Evolutionary conservation across 1,140 invertebrate genomes (phyloP).

Genomic region (Neotoxoptera formosana): DNA sequence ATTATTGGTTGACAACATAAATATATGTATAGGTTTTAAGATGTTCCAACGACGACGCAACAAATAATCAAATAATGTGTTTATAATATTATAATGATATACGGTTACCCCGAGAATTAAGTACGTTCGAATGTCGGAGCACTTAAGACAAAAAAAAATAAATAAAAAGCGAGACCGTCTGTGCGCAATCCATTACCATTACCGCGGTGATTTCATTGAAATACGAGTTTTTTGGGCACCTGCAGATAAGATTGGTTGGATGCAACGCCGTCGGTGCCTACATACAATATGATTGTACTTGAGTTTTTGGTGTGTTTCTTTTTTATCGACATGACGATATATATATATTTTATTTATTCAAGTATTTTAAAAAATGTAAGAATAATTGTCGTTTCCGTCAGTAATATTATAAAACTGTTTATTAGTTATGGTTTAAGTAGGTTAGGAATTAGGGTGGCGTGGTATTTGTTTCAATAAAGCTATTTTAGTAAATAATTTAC

Average conservation of each 20-base stretch:
- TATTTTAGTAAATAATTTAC: neutral
- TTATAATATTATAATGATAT: neutral
- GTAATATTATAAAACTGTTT: neutral
- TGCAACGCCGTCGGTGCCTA: too few relatives aligned
- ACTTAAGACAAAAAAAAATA: constrained; percentile 8
- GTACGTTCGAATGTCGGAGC: neutral
- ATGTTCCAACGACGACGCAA: neutral
- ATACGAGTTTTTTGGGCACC: neutral
- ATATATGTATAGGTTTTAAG: neutral
- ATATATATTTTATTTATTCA: neutral
- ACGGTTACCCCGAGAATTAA: neutral
- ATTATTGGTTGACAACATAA: neutral
- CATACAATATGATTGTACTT: too few relatives aligned
- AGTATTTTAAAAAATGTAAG: neutral
- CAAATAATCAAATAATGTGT: neutral
- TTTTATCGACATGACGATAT: neutral
- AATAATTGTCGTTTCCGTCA: neutral
- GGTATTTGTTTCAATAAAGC: neutral
- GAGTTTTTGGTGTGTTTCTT: neutral
- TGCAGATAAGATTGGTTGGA: neutral
- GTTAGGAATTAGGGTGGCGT: neutral
- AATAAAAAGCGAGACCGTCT: neutral
- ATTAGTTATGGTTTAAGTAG: neutral
- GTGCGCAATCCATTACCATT: neutral
- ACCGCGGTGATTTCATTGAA: neutral